Evolutionary conservation across 1,140 invertebrate species (phyloP).

Genomic region (Drosophila rufa): DNA sequence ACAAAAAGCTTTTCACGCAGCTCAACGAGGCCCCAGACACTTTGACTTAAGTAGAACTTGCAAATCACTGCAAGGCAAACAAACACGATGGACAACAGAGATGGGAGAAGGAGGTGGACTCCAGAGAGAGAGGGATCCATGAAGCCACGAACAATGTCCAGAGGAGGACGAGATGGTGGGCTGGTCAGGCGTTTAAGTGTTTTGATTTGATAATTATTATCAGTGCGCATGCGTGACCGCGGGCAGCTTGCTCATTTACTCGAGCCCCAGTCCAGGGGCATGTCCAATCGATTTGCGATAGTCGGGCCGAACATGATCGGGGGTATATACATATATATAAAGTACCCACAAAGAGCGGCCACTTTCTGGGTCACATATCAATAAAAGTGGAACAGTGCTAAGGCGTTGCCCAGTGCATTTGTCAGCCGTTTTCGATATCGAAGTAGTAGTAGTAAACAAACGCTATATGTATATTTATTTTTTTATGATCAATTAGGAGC

Average conservation of each 20-base stretch:
- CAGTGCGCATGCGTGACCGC: conserved; percentile 80
- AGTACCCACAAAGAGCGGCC: conserved; percentile 4
- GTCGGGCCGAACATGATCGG: conserved; percentile 31
- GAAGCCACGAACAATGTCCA: conserved; percentile 21
- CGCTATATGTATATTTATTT: conserved; percentile 28
- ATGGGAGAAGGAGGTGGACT: not conserved
- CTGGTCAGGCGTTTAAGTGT: conserved; percentile 80
- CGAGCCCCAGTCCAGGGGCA: conserved; percentile 24
- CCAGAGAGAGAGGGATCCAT: not conserved
- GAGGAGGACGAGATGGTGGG: conserved; percentile 63
- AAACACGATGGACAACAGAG: conserved; percentile 61
- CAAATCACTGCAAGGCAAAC: conserved; percentile 81
- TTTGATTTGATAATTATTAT: conserved; percentile 85
- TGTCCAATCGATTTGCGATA: conserved; percentile 77
- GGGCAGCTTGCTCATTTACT: conserved; percentile 33
- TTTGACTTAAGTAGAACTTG: conserved; percentile 81
- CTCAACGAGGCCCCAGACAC: conserved; percentile 58
- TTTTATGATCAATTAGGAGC: conserved; percentile 78
- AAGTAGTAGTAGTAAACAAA: conserved; percentile 27
- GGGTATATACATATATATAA: conserved; percentile 9
- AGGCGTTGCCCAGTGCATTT: conserved; percentile 71
- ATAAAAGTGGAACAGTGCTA: conserved; percentile 60
- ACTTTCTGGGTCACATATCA: conserved; percentile 78
- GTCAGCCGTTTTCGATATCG: conserved; percentile 47
- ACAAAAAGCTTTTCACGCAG: conserved; percentile 69